phyloP scores from a whole-genome alignment of 2,888 invertebrate genomes.

The Trissolcus brochymenae region DNA sequence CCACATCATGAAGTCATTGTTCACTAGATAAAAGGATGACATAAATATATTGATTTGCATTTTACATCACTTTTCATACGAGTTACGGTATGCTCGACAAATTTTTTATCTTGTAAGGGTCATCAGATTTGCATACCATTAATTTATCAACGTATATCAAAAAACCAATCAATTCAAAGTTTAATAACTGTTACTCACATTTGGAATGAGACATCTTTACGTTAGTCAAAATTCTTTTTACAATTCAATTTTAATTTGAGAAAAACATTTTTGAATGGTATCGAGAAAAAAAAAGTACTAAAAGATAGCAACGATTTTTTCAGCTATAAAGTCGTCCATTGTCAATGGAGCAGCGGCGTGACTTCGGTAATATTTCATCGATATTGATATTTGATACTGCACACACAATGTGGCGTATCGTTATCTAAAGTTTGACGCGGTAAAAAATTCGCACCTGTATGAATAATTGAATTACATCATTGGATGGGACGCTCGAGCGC shows the following conservation, averaged over 20 bases:
- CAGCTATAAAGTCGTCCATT: constrained; percentile 8
- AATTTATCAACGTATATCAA: neutral
- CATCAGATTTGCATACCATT: constrained; percentile 12
- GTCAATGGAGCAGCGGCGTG: neutral
- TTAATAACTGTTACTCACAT: no score
- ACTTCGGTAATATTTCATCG: constrained; percentile 36
- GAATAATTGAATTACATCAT: constrained; percentile 40
- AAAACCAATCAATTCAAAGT: neutral
- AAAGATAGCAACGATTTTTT: constrained; percentile 10
- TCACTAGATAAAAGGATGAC: constrained; percentile 17
- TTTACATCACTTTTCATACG: constrained; percentile 29
- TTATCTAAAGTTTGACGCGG: constrained; percentile 34
- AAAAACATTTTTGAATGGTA: no score
- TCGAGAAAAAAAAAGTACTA: neutral
- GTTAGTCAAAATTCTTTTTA: no score
- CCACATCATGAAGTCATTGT: constrained; percentile 29
- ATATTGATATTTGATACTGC: constrained; percentile 24
- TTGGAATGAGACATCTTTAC: no score
- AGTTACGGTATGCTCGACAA: constrained; percentile 16
- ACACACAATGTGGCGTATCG: constrained; percentile 20
- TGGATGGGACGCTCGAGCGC: neutral
- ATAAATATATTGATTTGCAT: constrained; percentile 14
- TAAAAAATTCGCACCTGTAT: constrained; percentile 32
- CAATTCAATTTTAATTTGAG: no score
- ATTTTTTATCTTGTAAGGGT: constrained; percentile 18